Evolutionary conservation across 2,888 invertebrate genomes (phyloP), one percentile per base, ranked within the genome.

Genomic region (Acleris sparsana): DNA sequence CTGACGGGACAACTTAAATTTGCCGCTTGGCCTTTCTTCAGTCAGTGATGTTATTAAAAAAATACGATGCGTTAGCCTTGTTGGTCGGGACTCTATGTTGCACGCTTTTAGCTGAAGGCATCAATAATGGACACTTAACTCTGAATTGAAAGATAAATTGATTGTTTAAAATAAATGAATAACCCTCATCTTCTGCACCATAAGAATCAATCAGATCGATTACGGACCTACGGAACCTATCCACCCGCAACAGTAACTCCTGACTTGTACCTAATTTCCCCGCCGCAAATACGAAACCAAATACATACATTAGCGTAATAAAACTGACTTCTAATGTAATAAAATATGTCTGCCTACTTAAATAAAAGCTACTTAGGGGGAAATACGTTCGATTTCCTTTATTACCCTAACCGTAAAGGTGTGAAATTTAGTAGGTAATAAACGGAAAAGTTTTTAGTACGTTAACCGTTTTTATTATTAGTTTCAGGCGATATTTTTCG

Each of bases 321-420:
- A 66, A 66, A 56, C 56, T 29, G 51, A 51, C 51, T 66, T 46
- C 51, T 66, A 56, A 66, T 48, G 61, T 62, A 62, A 62, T 66
- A 66, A 66, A 66, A 66, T 57, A 66, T 66, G 66, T 61, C 61
- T 61, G 61, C 66, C 22, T 61, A 5, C 65, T 56, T 66, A 62
- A 66, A 66, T 66, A 66, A 66, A 66, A 57, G 62, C 52, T 29
- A 22, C 62, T 57, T 57, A 22, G 33, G 52, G 62, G 66, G 66
- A 62, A 66, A 66, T 62, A 66, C 18, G 62, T 66, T 66, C 66
- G 66, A 66, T 66, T 66, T 66, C 62, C 66, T 61, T 66, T 66
- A 66, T 66, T 57, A 57, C 65, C 61, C 17, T 46, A 5, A 48
- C 58, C 61, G 66, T 66, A 57, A 66, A 66, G 66, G 66, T 66